These are phyloP conservation scores for Imbricaverruca yamaguchii DNA, from an alignment of 2,888 invertebrate species.

Conservation along the genomic window DNA sequence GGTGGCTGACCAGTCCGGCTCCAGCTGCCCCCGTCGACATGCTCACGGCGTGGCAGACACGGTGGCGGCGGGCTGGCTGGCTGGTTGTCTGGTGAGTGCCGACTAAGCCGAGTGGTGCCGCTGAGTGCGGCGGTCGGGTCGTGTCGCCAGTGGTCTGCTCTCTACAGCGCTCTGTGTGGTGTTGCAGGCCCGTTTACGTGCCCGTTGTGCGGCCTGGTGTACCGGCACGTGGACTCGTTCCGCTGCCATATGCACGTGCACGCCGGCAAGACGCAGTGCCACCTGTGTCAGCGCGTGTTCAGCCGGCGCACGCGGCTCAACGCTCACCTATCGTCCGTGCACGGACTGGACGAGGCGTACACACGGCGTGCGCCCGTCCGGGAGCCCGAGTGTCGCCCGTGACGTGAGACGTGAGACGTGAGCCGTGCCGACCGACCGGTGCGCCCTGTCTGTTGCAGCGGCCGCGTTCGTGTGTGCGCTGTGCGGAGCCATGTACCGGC, in stretches of 20 bases:
- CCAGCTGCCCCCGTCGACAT: too few relatives aligned
- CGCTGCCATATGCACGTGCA: too few relatives aligned
- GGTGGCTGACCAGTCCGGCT: too few relatives aligned
- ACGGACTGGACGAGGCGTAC: background rate
- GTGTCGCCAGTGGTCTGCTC: background rate
- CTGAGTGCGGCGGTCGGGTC: too few relatives aligned
- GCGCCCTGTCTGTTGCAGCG: background rate
- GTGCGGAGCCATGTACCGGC: constrained; percentile 2
- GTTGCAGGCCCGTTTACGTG: background rate
- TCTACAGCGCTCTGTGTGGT: background rate
- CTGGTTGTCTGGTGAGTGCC: background rate
- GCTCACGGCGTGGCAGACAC: too few relatives aligned
- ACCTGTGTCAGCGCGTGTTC: background rate
- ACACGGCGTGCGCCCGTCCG: background rate
- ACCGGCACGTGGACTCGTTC: too few relatives aligned
- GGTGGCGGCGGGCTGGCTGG: background rate
- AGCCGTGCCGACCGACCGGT: background rate
- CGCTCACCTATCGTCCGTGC: background rate
- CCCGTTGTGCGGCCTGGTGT: too few relatives aligned
- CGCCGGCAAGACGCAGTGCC: too few relatives aligned
- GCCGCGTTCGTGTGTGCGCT: background rate
- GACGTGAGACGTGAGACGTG: background rate
- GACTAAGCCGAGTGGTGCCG: background rate
- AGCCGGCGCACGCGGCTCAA: constrained; percentile 1
- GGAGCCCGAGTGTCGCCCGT: too few relatives aligned